These are phyloP conservation scores for Synchiropus splendidus DNA, from an alignment of 2,113 vertebrate species.

Conservation along the genomic window DNA sequence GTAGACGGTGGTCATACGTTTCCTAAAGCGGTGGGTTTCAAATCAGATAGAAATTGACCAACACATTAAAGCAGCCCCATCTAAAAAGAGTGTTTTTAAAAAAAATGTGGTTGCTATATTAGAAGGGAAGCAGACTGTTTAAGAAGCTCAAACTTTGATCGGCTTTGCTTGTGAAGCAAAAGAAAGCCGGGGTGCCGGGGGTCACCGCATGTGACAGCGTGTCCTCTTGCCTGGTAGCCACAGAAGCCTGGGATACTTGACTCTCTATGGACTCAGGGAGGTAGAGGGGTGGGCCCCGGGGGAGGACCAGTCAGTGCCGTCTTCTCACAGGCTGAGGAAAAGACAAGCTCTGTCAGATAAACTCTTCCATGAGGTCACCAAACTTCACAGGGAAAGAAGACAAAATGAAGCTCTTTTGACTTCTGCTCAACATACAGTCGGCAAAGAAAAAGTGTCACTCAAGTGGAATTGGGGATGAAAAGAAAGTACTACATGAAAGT, in stretches of 20 bases:
- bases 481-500: too few relatives aligned
- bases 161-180: conserved; percentile 8
- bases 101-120: too few relatives aligned
- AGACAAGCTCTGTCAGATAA: conserved; percentile 50
- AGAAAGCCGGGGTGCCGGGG: conserved; percentile 19
- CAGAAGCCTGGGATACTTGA: conserved; percentile 30
- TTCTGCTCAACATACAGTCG: too few relatives aligned
- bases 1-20: conserved; percentile 1
- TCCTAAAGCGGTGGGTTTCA: not conserved
- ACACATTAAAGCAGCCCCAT: too few relatives aligned
- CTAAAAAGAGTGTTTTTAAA: too few relatives aligned
- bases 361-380: conserved; percentile 31
- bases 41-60: conserved; percentile 10
- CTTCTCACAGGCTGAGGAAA: conserved; percentile 32
- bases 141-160: too few relatives aligned
- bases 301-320: conserved; percentile 38
- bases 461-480: too few relatives aligned
- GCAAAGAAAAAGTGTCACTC: too few relatives aligned
- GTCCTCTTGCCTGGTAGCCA: conserved; percentile 23
- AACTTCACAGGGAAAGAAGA: conserved; percentile 34
- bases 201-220: conserved; percentile 35
- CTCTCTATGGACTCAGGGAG: conserved; percentile 38
- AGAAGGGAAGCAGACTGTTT: too few relatives aligned
- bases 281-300: conserved; percentile 40
- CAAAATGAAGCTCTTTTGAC: conserved; percentile 27